Percentiles rank a stretch among this genome's conserved stretches.
Evolutionary conservation across 2,797 vertebrate species (phyloP).

Genomic region (Todus mexicanus): DNA sequence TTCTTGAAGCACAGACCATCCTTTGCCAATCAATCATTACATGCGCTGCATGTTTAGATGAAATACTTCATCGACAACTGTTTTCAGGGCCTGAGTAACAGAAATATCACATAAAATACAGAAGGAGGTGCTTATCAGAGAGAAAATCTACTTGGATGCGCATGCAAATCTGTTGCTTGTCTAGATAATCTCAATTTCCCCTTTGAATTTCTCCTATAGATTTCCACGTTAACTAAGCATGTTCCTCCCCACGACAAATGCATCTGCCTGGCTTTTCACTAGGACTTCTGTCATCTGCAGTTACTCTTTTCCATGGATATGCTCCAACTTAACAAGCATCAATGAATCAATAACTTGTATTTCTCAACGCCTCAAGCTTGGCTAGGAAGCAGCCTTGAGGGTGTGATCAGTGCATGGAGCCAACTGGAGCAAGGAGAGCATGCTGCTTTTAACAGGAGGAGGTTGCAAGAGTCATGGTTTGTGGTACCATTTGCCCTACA

Average conservation of each 20-base stretch:
- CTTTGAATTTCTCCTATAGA: neutral
- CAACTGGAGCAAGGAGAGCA: neutral
- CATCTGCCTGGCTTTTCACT: neutral
- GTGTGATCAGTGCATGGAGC: neutral
- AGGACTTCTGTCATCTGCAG: neutral
- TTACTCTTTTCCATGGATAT: neutral
- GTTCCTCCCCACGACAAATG: neutral
- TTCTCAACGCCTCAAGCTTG: neutral
- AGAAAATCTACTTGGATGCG: neutral
- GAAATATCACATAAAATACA: neutral
- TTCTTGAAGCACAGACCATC: accelerated
- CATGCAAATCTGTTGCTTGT: neutral
- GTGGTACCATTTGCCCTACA: neutral
- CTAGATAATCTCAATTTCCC: neutral
- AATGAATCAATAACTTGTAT: neutral
- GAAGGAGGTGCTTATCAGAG: neutral
- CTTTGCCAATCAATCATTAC: neutral
- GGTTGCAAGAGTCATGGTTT: neutral
- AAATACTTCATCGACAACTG: neutral
- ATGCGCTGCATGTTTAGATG: neutral
- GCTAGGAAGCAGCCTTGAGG: neutral
- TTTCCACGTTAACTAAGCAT: neutral
- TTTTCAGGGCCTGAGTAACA: neutral
- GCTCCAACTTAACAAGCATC: neutral
- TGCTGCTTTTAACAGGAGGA: accelerated